These are phyloP conservation scores for Cryptus viduatorius DNA, from an alignment of 2,888 invertebrate genomes.

Conservation along the genomic window DNA sequence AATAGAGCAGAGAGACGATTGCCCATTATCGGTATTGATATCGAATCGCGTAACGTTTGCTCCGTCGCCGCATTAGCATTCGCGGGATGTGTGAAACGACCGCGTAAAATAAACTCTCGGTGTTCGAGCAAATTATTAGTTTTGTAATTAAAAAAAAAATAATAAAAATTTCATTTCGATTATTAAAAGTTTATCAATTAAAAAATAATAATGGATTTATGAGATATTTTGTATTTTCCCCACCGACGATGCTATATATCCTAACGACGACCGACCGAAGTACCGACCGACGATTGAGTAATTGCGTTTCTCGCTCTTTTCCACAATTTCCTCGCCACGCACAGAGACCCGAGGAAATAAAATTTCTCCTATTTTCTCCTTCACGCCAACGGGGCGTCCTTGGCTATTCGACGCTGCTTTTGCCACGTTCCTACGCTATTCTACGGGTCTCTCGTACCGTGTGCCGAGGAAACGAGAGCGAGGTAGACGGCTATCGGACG, in stretches of 20 bases:
- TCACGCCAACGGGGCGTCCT: not conserved
- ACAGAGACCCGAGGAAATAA: slow-evolving; percentile 15
- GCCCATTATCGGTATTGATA: too few relatives aligned
- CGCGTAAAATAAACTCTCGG: too few relatives aligned
- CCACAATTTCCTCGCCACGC: not conserved
- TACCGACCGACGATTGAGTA: slow-evolving; percentile 48
- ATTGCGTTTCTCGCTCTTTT: slow-evolving; percentile 31
- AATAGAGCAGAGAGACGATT: too few relatives aligned
- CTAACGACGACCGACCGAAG: not conserved
- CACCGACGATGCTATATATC: too few relatives aligned
- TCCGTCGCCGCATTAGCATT: too few relatives aligned
- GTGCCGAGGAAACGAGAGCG: slow-evolving; percentile 4
- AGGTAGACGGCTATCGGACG: slow-evolving; percentile 34
- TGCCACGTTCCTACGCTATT: not conserved
- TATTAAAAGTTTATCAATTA: slow-evolving; percentile 47
- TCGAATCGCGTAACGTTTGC: too few relatives aligned
- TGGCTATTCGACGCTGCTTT: not conserved
- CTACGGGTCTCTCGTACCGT: not conserved
- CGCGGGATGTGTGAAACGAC: too few relatives aligned
- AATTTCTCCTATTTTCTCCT: slow-evolving; percentile 37
- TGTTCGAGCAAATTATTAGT: too few relatives aligned
- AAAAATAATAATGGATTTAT: slow-evolving; percentile 5
- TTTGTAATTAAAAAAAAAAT: too few relatives aligned
- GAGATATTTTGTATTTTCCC: too few relatives aligned
- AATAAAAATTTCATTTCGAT: too few relatives aligned